Evolutionary conservation across 1,140 invertebrate genomes (phyloP).

Genomic region (Batillaria attramentaria): DNA sequence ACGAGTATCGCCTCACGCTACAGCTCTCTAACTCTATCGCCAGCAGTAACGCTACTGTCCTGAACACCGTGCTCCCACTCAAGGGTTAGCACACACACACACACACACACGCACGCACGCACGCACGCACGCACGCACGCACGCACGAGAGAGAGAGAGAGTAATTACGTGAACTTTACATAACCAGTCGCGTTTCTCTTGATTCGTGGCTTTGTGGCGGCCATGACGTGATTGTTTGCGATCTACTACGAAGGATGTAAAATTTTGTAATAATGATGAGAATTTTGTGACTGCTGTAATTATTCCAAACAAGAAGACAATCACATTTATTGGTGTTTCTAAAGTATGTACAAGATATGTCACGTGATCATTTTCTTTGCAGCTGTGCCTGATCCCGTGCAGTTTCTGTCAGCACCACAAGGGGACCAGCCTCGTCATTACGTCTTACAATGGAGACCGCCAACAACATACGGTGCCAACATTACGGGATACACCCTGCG

Average conservation of each 20-base stretch:
- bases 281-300: no score
- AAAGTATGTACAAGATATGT: neutral
- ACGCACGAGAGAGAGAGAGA: neutral
- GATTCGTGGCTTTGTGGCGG: neutral
- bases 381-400: constrained; percentile 18
- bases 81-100: constrained; percentile 10
- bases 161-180: neutral
- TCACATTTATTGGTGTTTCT: no score
- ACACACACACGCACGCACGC: neutral
- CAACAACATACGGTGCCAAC: constrained; percentile 12
- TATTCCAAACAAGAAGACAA: no score
- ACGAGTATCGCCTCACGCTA: constrained; percentile 12
- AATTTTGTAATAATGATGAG: no score
- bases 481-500: constrained; percentile 17
- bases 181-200: neutral
- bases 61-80: constrained; percentile 6
- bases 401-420: constrained; percentile 15
- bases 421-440: constrained; percentile 11
- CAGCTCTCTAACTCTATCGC: constrained; percentile 28
- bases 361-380: neutral
- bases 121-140: neutral
- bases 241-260: neutral
- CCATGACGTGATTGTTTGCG: neutral
- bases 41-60: neutral
- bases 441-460: constrained; percentile 23